Percentiles rank a stretch among this genome's conserved stretches.
These are phyloP conservation scores for Neofelis nebulosa DNA, from an alignment of 2,113 vertebrate genomes.

Conservation along the genomic window DNA sequence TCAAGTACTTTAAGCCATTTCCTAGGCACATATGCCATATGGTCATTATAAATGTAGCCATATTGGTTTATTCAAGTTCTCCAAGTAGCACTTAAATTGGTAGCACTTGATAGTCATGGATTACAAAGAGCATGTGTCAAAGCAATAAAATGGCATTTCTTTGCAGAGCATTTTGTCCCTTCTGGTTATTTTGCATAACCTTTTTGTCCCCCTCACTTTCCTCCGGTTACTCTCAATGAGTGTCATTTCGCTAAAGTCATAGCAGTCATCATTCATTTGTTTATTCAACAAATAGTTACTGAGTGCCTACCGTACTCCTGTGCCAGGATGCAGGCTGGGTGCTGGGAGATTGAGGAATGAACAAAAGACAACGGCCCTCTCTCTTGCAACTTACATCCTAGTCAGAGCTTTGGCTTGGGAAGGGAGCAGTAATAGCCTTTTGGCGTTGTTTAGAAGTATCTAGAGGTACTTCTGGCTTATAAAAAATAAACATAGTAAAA, in stretches of 20 bases:
- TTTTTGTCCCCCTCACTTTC: not conserved
- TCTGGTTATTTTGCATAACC: not conserved
- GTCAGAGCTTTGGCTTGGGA: not conserved
- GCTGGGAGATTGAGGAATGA: not conserved
- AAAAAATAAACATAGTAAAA: not conserved
- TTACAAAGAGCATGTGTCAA: conserved; percentile 34
- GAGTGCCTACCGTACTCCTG: not conserved
- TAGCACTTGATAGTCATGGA: not conserved
- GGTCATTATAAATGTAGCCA: not conserved
- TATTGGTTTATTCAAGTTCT: not conserved
- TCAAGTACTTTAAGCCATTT: not conserved
- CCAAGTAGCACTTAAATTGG: not conserved
- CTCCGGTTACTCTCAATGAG: not conserved
- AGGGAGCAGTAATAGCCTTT: not conserved
- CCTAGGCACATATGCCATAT: not conserved
- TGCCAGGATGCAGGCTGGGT: not conserved
- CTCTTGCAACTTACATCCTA: not conserved
- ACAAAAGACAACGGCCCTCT: not conserved
- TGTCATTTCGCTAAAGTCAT: conserved; percentile 13
- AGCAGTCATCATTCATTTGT: not conserved
- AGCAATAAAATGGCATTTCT: not conserved
- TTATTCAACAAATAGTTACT: conserved; percentile 32
- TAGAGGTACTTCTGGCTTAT: not conserved
- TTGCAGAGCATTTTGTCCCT: not conserved
- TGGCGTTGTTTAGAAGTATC: not conserved